These are phyloP conservation scores for Agrochola litura DNA, from an alignment of 2,888 invertebrate species.

Conservation along the genomic window DNA sequence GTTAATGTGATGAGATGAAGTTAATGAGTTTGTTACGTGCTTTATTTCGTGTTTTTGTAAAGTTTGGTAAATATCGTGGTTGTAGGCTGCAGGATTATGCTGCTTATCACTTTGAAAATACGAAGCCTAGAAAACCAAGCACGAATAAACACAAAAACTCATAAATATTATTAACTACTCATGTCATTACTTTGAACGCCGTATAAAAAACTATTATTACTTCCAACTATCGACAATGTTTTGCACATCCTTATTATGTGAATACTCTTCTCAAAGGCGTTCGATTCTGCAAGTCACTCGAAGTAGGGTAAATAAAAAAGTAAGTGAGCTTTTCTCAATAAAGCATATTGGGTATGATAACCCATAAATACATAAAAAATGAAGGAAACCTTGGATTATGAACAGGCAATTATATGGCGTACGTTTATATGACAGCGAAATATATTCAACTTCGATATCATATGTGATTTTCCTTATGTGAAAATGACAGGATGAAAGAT, in stretches of 20 bases:
- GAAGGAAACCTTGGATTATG: slow-evolving; percentile 60
- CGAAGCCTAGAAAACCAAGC: not conserved
- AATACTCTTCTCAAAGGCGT: slow-evolving; percentile 48
- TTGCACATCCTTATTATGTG: slow-evolving; percentile 49
- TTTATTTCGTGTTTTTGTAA: slow-evolving; percentile 29
- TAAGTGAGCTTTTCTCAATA: slow-evolving; percentile 48
- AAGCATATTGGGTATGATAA: slow-evolving; percentile 67
- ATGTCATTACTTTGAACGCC: too few relatives aligned
- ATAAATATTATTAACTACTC: not conserved
- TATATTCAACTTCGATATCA: slow-evolving; percentile 43
- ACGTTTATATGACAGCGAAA: slow-evolving; percentile 53
- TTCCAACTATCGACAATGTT: slow-evolving; percentile 40
- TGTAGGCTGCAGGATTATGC: not conserved
- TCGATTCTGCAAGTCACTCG: slow-evolving; percentile 64
- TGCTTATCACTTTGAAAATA: not conserved
- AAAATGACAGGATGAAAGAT: slow-evolving; percentile 26
- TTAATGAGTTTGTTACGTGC: slow-evolving; percentile 47
- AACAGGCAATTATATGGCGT: slow-evolving; percentile 64
- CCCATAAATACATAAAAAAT: slow-evolving; percentile 71
- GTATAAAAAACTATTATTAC: not conserved
- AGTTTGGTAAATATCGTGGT: slow-evolving; percentile 21
- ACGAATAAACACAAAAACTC: not conserved
- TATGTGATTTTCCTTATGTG: slow-evolving; percentile 36
- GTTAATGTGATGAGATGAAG: too few relatives aligned
- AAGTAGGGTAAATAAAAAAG: slow-evolving; percentile 64